Evolutionary conservation across 2,113 vertebrate species (phyloP).

Genomic region (Lepisosteus osseus): DNA sequence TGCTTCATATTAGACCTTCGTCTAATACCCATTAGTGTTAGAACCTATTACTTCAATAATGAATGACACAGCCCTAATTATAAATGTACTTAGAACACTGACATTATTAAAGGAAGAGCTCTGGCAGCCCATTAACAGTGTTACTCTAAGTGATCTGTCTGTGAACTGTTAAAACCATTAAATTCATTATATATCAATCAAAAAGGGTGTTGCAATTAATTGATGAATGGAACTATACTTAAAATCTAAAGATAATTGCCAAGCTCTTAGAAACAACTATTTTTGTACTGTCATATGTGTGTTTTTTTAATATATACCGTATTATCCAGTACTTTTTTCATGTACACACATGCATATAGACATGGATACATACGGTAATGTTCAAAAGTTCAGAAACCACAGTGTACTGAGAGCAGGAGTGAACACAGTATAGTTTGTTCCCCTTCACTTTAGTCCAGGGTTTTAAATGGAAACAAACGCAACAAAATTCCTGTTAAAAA

Average conservation of each 20-base stretch:
- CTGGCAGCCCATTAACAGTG: constrained; percentile 89
- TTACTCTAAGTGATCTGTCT: constrained; percentile 96
- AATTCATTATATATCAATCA: constrained; percentile 89
- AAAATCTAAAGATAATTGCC: constrained; percentile 74
- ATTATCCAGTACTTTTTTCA: not conserved
- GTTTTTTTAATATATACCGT: not conserved
- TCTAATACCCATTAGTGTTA: constrained; percentile 87
- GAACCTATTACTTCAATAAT: constrained; percentile 82
- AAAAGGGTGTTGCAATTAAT: constrained; percentile 92
- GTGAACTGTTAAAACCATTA: constrained; percentile 94
- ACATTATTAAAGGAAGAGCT: constrained; percentile 78
- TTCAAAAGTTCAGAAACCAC: too few relatives aligned
- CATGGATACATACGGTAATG: too few relatives aligned
- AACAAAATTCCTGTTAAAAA: too few relatives aligned
- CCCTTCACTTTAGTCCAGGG: too few relatives aligned
- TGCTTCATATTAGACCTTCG: constrained; percentile 61
- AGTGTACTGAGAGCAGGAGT: too few relatives aligned
- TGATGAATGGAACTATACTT: constrained; percentile 78
- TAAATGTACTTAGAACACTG: constrained; percentile 89
- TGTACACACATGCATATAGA: not conserved
- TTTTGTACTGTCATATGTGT: not conserved
- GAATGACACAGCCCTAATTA: constrained; percentile 94
- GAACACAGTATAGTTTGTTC: too few relatives aligned
- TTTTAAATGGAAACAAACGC: too few relatives aligned
- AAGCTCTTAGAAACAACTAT: constrained; percentile 33